Evolutionary conservation across 1,140 invertebrate species (phyloP), one percentile per base, ranked within the genome.

Genomic region (Pseudoatta argentina): DNA sequence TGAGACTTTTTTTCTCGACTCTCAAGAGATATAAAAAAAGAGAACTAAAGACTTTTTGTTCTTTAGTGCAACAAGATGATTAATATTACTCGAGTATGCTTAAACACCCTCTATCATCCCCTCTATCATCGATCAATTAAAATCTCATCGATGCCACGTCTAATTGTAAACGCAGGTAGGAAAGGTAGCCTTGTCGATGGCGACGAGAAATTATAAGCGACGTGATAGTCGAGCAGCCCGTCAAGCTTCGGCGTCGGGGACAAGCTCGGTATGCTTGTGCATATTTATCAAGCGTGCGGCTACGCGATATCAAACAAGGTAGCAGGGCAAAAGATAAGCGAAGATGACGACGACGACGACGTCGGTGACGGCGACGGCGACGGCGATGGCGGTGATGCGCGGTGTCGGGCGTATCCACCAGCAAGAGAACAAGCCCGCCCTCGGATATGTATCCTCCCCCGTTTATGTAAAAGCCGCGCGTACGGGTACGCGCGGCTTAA

Each of bases 381-480:
- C 12, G 55, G 16, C 34, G 24, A 5, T 16, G 27, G 27, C 12
- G 27, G 34, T 18, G 59, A 27, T 64, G 48, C 39, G 55, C 69
- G 69, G 69, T 83, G 79, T 83, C 55, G 79, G 79, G 79, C 69
- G 79, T 83, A 83, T 83, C 79, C 79, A n/a, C 55, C 55, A 83
- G 69, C 69, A 48, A 75, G 79, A 63, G 79, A 83, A 83, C 79
- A 83, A 83, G 69, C 69, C 79, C 79, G 79, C 69, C 79, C 79
- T 75, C 69, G 79, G 79, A 83, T 83, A 83, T 69, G 75, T 83
- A 83, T 83, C 79, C 79, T 59, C 67, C 67, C 78, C 67, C 79
- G 79, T 82, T 82, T 82, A 82, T 73, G 79, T 83, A 83, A 82
- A 83, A 83, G 79, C 79, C 67, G 69, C 67, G 79, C 79, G 79